These are phyloP conservation scores for Vulpes vulpes DNA, from an alignment of 2,113 vertebrate species.

Conservation along the genomic window DNA sequence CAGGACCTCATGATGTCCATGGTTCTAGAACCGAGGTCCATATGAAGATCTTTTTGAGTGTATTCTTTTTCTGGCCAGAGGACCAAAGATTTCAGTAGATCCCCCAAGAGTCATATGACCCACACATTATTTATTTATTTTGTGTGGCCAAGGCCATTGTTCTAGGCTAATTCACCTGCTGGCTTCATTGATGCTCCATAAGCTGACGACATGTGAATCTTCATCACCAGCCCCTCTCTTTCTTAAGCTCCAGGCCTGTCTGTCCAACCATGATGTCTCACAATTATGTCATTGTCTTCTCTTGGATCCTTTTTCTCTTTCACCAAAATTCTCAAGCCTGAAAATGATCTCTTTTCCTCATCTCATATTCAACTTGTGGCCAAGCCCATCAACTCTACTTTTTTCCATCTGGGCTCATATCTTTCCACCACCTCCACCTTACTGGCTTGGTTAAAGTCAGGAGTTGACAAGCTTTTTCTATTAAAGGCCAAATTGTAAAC, in stretches of 20 bases:
- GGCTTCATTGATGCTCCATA: background rate
- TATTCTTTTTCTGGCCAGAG: background rate
- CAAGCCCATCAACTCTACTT: background rate
- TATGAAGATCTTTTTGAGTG: background rate
- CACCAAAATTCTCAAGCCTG: background rate
- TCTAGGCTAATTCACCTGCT: background rate
- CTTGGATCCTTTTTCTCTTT: background rate
- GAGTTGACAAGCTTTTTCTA: background rate
- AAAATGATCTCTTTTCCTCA: constrained; percentile 4
- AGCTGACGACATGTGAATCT: background rate
- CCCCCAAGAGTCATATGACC: background rate
- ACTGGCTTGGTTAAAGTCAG: background rate
- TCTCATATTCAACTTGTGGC: background rate
- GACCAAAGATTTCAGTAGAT: background rate
- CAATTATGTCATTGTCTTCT: background rate
- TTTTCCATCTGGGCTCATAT: background rate
- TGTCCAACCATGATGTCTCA: background rate
- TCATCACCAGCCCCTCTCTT: accelerated
- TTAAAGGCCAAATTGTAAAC: background rate
- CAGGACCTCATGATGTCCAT: background rate
- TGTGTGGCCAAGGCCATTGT: background rate
- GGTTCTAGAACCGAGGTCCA: background rate
- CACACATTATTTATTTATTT: no score
- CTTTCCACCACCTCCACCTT: background rate
- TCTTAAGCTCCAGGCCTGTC: background rate